A percentile compares a stretch with the other conserved stretches of the same genome.
Evolutionary conservation across 1,140 invertebrate genomes (phyloP).

Genomic region (Sweltsa coloradensis): DNA sequence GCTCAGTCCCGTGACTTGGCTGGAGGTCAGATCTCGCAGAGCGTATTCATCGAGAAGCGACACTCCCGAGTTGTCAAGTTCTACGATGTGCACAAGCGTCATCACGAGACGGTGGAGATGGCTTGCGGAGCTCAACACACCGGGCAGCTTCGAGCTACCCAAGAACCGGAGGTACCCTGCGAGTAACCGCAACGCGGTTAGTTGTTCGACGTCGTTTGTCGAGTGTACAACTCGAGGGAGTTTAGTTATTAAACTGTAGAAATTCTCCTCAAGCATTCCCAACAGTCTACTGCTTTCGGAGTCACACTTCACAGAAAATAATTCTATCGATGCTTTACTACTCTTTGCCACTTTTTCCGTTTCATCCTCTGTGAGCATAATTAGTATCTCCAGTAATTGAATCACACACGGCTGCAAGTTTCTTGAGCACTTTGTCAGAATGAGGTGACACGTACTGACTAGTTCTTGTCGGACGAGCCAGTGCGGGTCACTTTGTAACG

Average conservation of each 20-base stretch:
- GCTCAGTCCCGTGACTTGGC: not conserved
- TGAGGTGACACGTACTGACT: conserved; percentile 29
- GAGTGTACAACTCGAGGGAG: conserved; percentile 38
- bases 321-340: conserved; percentile 26
- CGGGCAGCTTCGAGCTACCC: conserved; percentile 34
- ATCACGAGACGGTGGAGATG: conserved; percentile 37
- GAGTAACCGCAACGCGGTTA: conserved; percentile 39
- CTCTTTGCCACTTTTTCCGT: conserved; percentile 30
- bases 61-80: conserved; percentile 35
- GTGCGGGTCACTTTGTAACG: conserved; percentile 38
- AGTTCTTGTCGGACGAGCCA: conserved; percentile 41
- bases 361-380: conserved; percentile 43
- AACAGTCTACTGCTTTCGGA: conserved; percentile 28
- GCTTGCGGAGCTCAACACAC: conserved; percentile 34
- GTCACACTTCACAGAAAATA: conserved; percentile 28
- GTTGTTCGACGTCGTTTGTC: conserved; percentile 40
- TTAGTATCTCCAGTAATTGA: conserved; percentile 40
- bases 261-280: conserved; percentile 42
- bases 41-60: conserved; percentile 38
- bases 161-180: conserved; percentile 45
- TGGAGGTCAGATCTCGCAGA: conserved; percentile 25
- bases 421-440: conserved; percentile 42
- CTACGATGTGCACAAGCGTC: conserved; percentile 37
- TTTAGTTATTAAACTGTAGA: conserved; percentile 36
- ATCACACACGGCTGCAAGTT: conserved; percentile 40